Conservation (phyloP, 1,140 invertebrate genomes). For the Rhagoletis pomonella region DNA sequence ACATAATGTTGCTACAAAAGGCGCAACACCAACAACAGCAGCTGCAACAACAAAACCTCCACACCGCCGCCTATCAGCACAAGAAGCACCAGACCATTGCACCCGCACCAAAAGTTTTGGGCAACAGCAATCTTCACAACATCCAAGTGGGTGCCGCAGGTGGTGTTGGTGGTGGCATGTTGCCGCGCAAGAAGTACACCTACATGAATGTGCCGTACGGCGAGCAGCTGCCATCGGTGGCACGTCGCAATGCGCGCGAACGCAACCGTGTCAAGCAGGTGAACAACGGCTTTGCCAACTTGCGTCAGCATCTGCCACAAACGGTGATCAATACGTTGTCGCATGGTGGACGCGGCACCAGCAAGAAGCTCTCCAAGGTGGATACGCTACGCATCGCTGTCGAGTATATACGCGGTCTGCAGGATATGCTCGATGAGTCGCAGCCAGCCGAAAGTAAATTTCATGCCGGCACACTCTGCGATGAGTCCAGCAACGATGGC, state of each 20-base stretch:
- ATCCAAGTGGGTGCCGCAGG: slow-evolving; percentile 63
- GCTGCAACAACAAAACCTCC: slow-evolving; percentile 60
- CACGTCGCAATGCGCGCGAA: slow-evolving; percentile 92
- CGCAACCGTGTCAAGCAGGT: slow-evolving; percentile 97
- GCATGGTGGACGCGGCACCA: slow-evolving; percentile 80
- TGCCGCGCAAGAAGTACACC: slow-evolving; percentile 82
- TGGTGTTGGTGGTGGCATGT: slow-evolving; percentile 66
- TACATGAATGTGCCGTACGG: slow-evolving; percentile 79
- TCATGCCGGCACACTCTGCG: not conserved
- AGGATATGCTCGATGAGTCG: slow-evolving; percentile 85
- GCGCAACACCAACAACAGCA: slow-evolving; percentile 62
- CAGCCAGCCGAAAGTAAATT: slow-evolving; percentile 6
- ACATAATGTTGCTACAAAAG: slow-evolving; percentile 63
- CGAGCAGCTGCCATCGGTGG: slow-evolving; percentile 87
- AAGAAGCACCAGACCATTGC: slow-evolving; percentile 67
- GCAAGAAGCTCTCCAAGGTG: slow-evolving; percentile 95
- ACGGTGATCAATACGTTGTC: slow-evolving; percentile 82
- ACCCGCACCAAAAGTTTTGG: slow-evolving; percentile 69
- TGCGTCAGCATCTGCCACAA: slow-evolving; percentile 90
- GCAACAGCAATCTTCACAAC: slow-evolving; percentile 71
- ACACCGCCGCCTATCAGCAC: slow-evolving; percentile 57
- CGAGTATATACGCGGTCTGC: slow-evolving; percentile 93
- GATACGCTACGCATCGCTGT: slow-evolving; percentile 95
- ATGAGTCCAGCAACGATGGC: slow-evolving; percentile 65
- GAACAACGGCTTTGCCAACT: slow-evolving; percentile 93